phyloP scores from a whole-genome alignment of 2,888 invertebrate genomes.

The Heliconius sara region DNA sequence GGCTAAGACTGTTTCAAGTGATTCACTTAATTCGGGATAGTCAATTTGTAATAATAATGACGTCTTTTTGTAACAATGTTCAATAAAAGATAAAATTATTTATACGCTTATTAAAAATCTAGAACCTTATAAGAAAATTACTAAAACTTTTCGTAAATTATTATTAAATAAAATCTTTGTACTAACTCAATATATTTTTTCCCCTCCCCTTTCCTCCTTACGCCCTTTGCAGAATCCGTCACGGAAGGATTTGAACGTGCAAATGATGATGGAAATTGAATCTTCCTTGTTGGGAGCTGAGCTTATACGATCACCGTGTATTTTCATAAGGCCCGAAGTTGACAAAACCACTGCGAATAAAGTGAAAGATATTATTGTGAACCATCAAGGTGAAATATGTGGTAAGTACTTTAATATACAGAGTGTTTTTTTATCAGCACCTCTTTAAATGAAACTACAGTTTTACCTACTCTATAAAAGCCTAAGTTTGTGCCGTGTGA shows the following conservation, averaged over 20 bases:
- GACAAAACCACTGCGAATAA: constrained; percentile 91
- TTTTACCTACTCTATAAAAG: too few relatives aligned
- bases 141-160: neutral
- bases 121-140: neutral
- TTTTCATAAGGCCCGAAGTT: constrained; percentile 92
- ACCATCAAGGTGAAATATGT: constrained; percentile 91
- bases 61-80: neutral
- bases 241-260: constrained; percentile 95
- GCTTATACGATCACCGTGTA: constrained; percentile 89
- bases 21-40: neutral
- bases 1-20: neutral
- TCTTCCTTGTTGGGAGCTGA: constrained; percentile 92
- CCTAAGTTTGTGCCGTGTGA: too few relatives aligned
- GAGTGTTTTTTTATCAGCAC: too few relatives aligned
- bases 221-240: constrained; percentile 90
- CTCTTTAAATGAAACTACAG: too few relatives aligned
- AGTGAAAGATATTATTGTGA: constrained; percentile 93
- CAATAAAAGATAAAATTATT: neutral
- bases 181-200: constrained; percentile 42
- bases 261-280: constrained; percentile 96
- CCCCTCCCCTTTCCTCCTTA: constrained; percentile 52
- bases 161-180: neutral
- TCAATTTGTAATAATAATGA: neutral
- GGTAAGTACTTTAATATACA: constrained; percentile 63
- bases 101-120: neutral